These are phyloP conservation scores for Paramormyrops kingsleyae DNA, from an alignment of 2,113 vertebrate genomes.

Conservation along the genomic window DNA sequence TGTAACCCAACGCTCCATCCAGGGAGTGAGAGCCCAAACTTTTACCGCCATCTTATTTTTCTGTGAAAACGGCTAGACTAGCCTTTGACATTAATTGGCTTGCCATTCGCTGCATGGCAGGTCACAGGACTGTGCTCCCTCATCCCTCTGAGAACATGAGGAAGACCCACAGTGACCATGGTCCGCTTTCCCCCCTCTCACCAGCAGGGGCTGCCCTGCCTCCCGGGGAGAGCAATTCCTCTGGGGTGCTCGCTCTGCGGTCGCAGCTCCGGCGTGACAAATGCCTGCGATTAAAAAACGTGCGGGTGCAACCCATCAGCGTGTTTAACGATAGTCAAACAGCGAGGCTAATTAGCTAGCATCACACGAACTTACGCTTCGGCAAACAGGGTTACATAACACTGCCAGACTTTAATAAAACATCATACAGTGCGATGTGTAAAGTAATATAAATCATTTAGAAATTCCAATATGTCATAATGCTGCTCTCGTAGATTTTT, in stretches of 20 bases:
- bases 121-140: background rate
- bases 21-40: background rate
- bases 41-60: background rate
- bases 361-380: background rate
- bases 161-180: background rate
- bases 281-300: background rate
- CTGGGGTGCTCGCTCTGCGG: background rate
- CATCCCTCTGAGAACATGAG: background rate
- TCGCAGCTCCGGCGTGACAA: background rate
- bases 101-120: background rate
- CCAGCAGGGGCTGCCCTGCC: background rate
- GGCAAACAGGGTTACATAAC: background rate
- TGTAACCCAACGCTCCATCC: background rate
- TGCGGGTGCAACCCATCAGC: background rate
- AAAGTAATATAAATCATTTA: background rate
- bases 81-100: background rate
- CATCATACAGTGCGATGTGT: background rate
- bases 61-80: background rate
- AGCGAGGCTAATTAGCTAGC: background rate
- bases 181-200: background rate
- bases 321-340: background rate
- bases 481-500: background rate
- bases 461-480: background rate
- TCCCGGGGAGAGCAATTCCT: background rate
- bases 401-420: background rate